A percentile compares a stretch with the other conserved stretches of the same genome.
These are phyloP conservation scores for Myotis lucifugus DNA, from an alignment of 2,113 vertebrate genomes.

Conservation along the genomic window DNA sequence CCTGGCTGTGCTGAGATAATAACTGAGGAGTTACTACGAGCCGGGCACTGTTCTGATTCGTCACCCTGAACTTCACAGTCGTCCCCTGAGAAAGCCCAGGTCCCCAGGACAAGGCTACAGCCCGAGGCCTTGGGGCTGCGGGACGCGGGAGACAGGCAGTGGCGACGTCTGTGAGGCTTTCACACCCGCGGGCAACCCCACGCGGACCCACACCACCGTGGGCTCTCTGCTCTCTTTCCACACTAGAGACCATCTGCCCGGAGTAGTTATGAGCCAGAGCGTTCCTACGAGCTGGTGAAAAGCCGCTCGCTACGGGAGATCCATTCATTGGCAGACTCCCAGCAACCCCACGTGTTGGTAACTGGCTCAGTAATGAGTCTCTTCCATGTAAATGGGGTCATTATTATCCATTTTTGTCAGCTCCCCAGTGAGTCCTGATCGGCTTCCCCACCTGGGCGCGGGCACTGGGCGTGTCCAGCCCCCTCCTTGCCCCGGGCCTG, in stretches of 20 bases:
- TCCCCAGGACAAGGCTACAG: background rate
- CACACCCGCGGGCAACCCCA: background rate
- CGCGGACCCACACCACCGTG: background rate
- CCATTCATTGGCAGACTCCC: constrained; percentile 62
- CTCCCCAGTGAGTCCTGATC: constrained; percentile 31
- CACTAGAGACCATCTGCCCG: constrained; percentile 35
- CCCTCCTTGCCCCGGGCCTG: background rate
- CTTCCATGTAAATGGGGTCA: constrained; percentile 52
- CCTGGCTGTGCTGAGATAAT: background rate
- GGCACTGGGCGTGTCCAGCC: background rate
- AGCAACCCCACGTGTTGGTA: constrained; percentile 9
- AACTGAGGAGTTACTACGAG: background rate
- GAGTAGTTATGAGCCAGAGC: constrained; percentile 59
- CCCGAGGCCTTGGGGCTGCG: background rate
- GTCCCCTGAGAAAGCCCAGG: background rate
- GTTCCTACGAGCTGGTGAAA: constrained; percentile 55
- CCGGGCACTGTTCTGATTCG: background rate
- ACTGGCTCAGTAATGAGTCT: constrained; percentile 38
- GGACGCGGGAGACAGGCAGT: background rate
- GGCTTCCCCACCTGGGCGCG: constrained; percentile 1
- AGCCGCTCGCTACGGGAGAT: constrained; percentile 45
- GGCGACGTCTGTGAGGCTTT: background rate
- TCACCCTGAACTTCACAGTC: background rate
- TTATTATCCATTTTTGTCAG: constrained; percentile 65
- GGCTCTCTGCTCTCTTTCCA: background rate